Percentiles rank a stretch among this genome's conserved stretches.
These are phyloP conservation scores for Scomber colias DNA, from an alignment of 2,113 vertebrate species.

Conservation along the genomic window DNA sequence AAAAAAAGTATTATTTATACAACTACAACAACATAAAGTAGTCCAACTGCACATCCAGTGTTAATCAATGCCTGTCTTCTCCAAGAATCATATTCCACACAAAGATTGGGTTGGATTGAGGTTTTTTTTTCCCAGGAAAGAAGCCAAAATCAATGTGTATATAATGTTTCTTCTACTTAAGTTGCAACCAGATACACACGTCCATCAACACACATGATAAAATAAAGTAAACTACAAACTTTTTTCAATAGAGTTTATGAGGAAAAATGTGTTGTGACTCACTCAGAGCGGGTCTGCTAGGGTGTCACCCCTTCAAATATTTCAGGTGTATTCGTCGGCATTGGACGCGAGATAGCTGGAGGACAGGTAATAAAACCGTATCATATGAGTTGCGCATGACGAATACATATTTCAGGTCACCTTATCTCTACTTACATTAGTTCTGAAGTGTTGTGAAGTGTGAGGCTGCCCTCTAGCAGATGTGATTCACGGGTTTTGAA, in stretches of 20 bases:
- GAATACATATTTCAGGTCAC: conserved; percentile 24
- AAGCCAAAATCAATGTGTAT: neutral
- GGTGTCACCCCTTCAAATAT: neutral
- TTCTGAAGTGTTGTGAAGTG: neutral
- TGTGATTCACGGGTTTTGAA: conserved; percentile 51
- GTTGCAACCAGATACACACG: neutral
- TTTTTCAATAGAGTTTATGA: neutral
- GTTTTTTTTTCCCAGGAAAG: neutral
- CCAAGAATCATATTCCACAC: conserved; percentile 14
- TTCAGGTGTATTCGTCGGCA: neutral
- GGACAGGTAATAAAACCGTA: neutral
- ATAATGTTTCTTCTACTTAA: neutral
- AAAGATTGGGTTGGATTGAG: neutral
- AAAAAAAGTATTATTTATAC: conserved; percentile 1
- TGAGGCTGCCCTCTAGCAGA: conserved; percentile 46
- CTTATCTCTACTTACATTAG: neutral
- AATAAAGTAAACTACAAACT: neutral
- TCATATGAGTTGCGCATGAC: conserved; percentile 18
- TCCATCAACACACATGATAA: neutral
- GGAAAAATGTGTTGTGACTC: no score
- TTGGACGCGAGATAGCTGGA: neutral
- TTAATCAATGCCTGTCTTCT: conserved; percentile 9
- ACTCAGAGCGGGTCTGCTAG: neutral
- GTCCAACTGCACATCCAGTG: conserved; percentile 31
- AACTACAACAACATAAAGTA: conserved; percentile 33